phyloP scores from a whole-genome alignment of 2,888 invertebrate genomes.

The Neoascia interrupta region DNA sequence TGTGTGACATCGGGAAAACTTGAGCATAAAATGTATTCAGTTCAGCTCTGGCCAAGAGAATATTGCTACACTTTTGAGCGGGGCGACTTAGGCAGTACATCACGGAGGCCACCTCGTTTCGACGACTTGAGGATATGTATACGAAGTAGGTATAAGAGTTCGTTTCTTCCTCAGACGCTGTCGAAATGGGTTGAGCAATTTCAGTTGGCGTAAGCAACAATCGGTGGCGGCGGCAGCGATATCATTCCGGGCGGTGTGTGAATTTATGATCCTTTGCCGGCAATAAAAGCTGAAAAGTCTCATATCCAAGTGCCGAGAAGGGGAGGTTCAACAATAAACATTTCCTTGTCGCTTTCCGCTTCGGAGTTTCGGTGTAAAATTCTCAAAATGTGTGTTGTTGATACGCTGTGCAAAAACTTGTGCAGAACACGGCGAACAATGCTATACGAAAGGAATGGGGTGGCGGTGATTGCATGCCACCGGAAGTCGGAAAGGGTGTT shows the following conservation, averaged over 20 bases:
- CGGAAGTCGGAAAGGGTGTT: conserved; percentile 68
- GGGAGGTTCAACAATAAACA: conserved; percentile 53
- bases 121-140: conserved; percentile 27
- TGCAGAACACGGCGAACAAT: conserved; percentile 11
- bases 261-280: conserved; percentile 70
- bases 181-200: conserved; percentile 54
- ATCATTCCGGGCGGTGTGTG: conserved; percentile 68
- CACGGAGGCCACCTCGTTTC: conserved; percentile 41
- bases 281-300: conserved; percentile 63
- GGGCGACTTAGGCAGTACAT: conserved; percentile 36
- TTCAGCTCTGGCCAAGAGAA: conserved; percentile 34
- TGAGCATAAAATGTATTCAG: conserved; percentile 22
- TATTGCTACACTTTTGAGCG: conserved; percentile 12
- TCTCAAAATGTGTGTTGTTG: conserved; percentile 26
- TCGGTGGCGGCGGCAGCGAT: conserved; percentile 66
- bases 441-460: background rate
- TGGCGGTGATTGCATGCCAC: conserved; percentile 44
- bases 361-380: conserved; percentile 50
- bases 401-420: conserved; percentile 36
- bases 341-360: conserved; percentile 46
- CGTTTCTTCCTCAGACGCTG: conserved; percentile 49
- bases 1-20: conserved; percentile 44
- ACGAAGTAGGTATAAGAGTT: conserved; percentile 46
- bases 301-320: conserved; percentile 31
- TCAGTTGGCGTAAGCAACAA: conserved; percentile 66